These are phyloP conservation scores for Zaprionus bogoriensis DNA, from an alignment of 2,888 invertebrate species.

Conservation along the genomic window DNA sequence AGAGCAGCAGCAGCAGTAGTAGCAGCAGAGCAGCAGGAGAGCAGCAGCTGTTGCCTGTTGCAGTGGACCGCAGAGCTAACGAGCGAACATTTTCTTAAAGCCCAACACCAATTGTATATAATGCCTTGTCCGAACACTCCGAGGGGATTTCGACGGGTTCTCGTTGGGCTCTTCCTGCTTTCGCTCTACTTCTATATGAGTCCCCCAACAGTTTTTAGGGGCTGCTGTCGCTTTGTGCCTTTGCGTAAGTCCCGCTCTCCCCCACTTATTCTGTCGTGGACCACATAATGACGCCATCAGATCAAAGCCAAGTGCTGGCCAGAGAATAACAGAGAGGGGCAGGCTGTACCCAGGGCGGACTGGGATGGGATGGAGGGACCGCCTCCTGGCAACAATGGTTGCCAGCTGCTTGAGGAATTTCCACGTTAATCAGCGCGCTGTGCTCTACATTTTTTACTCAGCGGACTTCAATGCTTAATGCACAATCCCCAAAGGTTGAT, in stretches of 20 bases:
- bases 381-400: constrained; percentile 3
- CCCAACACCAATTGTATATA: constrained; percentile 65
- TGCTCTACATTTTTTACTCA: constrained; percentile 21
- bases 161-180: constrained; percentile 7
- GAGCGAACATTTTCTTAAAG: constrained; percentile 61
- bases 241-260: constrained; percentile 17
- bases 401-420: constrained; percentile 23
- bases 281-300: constrained; percentile 59
- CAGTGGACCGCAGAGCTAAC: constrained; percentile 40
- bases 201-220: constrained; percentile 37
- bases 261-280: constrained; percentile 55
- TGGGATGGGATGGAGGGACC: background rate
- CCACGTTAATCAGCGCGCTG: constrained; percentile 31
- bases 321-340: too few relatives aligned
- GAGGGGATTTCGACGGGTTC: constrained; percentile 26
- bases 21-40: background rate
- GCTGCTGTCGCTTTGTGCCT: constrained; percentile 56
- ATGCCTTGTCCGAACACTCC: constrained; percentile 56
- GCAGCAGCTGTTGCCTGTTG: constrained; percentile 43
- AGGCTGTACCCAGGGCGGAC: too few relatives aligned
- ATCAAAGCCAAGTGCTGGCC: constrained; percentile 56
- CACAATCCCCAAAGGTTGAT: constrained; percentile 62
- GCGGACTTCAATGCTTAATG: constrained; percentile 27
- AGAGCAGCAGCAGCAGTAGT: constrained; percentile 27
- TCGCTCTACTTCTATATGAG: constrained; percentile 12